Conservation (phyloP, 2,888 invertebrate species). For the Tachystola acroxantha region DNA sequence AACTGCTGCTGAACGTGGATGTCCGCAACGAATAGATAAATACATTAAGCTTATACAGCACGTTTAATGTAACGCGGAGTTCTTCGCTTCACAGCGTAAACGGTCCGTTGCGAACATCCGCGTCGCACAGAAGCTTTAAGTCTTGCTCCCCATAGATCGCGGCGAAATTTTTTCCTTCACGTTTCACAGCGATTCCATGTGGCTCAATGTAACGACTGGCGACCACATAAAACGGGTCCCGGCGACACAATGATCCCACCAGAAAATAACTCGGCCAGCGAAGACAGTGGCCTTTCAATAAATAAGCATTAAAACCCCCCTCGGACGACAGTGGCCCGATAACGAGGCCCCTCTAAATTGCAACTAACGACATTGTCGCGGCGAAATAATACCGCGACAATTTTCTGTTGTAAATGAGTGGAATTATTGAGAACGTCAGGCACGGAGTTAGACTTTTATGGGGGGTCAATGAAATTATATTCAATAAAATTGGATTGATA, state of each 20-base stretch:
- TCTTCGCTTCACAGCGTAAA: too few species aligned
- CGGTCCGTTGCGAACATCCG: too few species aligned
- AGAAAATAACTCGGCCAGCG: conserved; percentile 48
- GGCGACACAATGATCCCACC: conserved; percentile 65
- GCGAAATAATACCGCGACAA: conserved; percentile 17
- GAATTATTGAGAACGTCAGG: conserved; percentile 24
- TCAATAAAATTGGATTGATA: too few species aligned
- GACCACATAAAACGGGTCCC: conserved; percentile 48
- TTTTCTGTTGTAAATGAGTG: conserved; percentile 28
- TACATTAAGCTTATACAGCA: too few species aligned
- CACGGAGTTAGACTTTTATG: not conserved
- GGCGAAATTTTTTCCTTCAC: too few species aligned
- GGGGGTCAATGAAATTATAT: not conserved
- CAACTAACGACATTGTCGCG: conserved; percentile 25
- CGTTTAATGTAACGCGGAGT: too few species aligned
- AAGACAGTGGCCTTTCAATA: conserved; percentile 63
- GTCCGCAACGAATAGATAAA: too few species aligned
- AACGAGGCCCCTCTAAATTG: conserved; percentile 44
- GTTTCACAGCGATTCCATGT: too few species aligned
- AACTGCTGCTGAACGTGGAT: too few species aligned
- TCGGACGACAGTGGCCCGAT: conserved; percentile 40
- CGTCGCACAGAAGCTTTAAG: too few species aligned
- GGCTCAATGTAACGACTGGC: conserved; percentile 20
- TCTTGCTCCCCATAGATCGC: too few species aligned
- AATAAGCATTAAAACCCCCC: conserved; percentile 69